Base-by-base conservation (phyloP, 2,113 vertebrate genomes). In the Nesogale talazaci region DNA sequence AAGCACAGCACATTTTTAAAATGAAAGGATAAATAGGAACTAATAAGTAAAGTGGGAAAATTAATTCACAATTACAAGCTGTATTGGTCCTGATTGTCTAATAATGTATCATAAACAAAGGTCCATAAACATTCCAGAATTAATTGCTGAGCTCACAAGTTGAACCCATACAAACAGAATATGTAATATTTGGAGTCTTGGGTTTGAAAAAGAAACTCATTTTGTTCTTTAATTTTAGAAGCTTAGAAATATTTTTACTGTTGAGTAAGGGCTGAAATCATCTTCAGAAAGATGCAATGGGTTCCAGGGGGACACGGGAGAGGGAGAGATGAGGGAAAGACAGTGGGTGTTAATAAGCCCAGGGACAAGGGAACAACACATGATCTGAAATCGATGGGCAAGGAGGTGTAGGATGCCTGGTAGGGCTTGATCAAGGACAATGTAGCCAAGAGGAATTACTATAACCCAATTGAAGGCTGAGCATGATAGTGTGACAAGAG, bases 41-140 rank as follows among this genome's bases (percentile, higher is more conserved):
- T 96, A 95, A 89, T 92, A 94, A 93, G 80, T 83, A 93, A 94
- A 92, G 40, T 95, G 74, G 56, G 67, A 40, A 95, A 89, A 94
- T 94, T 79, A 93, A 94, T 94, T 81, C 34, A 96, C 93, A 94
- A 96, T 94, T 95, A 85, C 36, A 93, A 79, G 56, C 92, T 94
- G 65, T 77, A 57, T 89, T 93, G 87, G 78, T 79, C 22, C 23
- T 94, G 85, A 88, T 86, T 78, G 10, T 94, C 40, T 82, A 92
- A 93, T 96, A 93, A 82, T 89, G 29, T 84, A 59, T 87, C 69
- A 83, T 84, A 93, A 92, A 91, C 36, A 92, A 94, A 95, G 88
- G 83, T 78, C 69, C 69, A 75, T 83, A 94, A 94, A 85, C 38
- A 88, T 95, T 65, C n/a, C 57, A 88, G 74, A 69, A 89, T 88